Conservation (phyloP, 2,888 invertebrate species). For the Lampropteryx suffumata region DNA sequence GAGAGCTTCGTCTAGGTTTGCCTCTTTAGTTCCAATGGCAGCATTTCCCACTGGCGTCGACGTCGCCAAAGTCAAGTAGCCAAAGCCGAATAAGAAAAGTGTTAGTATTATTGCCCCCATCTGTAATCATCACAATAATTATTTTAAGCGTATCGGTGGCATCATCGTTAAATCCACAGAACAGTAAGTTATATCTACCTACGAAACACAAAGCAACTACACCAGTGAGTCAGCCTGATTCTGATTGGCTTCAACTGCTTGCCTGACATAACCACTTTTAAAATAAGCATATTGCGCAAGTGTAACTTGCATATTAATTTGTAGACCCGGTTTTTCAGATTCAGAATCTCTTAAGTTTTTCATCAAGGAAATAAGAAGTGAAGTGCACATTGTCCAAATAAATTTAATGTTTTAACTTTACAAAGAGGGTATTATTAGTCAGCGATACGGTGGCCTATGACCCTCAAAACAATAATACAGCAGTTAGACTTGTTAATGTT, state of each 20-base stretch:
- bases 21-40: slow-evolving; percentile 25
- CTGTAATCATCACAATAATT: slow-evolving; percentile 38
- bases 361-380: slow-evolving; percentile 5
- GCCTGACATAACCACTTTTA: too few species aligned
- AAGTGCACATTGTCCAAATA: background rate
- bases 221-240: too few species aligned
- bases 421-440: slow-evolving; percentile 27
- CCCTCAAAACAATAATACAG: slow-evolving; percentile 64
- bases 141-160: too few species aligned
- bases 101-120: slow-evolving; percentile 45
- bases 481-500: slow-evolving; percentile 42
- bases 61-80: slow-evolving; percentile 40
- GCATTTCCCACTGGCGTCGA: slow-evolving; percentile 41
- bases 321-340: too few species aligned
- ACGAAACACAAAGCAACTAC: too few species aligned
- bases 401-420: slow-evolving; percentile 8
- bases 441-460: slow-evolving; percentile 42
- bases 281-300: too few species aligned
- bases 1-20: slow-evolving; percentile 53
- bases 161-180: too few species aligned
- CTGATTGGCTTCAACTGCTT: too few species aligned
- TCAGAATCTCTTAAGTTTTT: background rate
- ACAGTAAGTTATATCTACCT: too few species aligned
- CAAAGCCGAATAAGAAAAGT: slow-evolving; percentile 42
- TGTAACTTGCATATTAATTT: too few species aligned